Conservation (phyloP, 2,888 invertebrate genomes). For the Chrysolina haemoptera region DNA sequence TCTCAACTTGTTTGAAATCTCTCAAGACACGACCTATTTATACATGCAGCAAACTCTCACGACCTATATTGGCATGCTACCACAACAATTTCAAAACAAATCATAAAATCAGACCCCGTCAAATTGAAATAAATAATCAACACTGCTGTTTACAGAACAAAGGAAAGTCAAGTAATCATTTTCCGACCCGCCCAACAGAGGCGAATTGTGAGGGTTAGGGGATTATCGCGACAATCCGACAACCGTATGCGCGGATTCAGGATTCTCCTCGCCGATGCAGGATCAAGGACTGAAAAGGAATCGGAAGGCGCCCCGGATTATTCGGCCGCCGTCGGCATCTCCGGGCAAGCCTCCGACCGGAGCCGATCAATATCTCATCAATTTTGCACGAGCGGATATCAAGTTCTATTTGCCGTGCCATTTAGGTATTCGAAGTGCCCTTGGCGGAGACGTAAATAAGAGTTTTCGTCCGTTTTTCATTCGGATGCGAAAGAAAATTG, state of each 20-base stretch:
- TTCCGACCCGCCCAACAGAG: slow-evolving; percentile 1
- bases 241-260: slow-evolving; percentile 10
- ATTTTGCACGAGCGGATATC: slow-evolving; percentile 46
- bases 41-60: not conserved
- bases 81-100: not conserved
- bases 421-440: slow-evolving; percentile 14
- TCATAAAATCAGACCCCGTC: not conserved
- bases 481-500: not conserved
- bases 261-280: slow-evolving; percentile 26
- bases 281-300: slow-evolving; percentile 36
- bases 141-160: slow-evolving; percentile 3
- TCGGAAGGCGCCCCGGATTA: slow-evolving; percentile 47
- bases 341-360: slow-evolving; percentile 64
- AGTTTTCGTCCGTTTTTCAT: not conserved
- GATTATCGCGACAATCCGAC: slow-evolving; percentile 8
- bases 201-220: not conserved
- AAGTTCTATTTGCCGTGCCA: slow-evolving; percentile 44
- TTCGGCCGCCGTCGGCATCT: slow-evolving; percentile 59
- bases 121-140: not conserved
- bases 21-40: too few relatives aligned
- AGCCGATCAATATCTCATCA: slow-evolving; percentile 64
- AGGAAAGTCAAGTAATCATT: slow-evolving; percentile 7
- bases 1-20: too few relatives aligned
- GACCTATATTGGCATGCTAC: not conserved
- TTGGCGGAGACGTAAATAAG: slow-evolving; percentile 5